A percentile compares a stretch with the other conserved stretches of the same genome.
Evolutionary conservation across 2,888 invertebrate genomes (phyloP).

Genomic region (Scaptomyza reducta): DNA sequence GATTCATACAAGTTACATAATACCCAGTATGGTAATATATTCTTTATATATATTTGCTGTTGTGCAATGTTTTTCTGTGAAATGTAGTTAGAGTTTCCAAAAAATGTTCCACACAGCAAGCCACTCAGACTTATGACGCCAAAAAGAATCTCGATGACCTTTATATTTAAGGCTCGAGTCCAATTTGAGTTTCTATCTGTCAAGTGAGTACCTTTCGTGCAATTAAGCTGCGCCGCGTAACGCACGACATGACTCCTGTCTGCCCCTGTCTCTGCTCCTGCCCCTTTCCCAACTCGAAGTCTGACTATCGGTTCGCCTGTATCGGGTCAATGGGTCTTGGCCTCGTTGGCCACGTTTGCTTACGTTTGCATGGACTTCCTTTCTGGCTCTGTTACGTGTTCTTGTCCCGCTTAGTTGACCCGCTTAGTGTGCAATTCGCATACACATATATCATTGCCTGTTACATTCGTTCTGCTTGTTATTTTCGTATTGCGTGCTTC

Average conservation of each 20-base stretch:
- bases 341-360: conserved; percentile 29
- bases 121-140: conserved; percentile 63
- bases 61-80: conserved; percentile 10
- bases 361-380: conserved; percentile 53
- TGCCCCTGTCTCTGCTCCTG: conserved; percentile 22
- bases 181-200: conserved; percentile 37
- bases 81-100: conserved; percentile 15
- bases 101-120: conserved; percentile 62
- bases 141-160: conserved; percentile 24
- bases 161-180: conserved; percentile 9
- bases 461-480: conserved; percentile 48
- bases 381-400: conserved; percentile 22
- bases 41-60: conserved; percentile 1
- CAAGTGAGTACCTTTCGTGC: conserved; percentile 59
- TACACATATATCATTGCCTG: conserved; percentile 56
- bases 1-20: no score
- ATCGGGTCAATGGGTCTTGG: conserved; percentile 53
- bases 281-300: conserved; percentile 4
- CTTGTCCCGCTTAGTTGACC: conserved; percentile 65
- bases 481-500: conserved; percentile 69
- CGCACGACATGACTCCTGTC: conserved; percentile 74
- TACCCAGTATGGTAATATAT: no score
- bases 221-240: conserved; percentile 69
- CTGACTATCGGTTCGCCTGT: conserved; percentile 8
- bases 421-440: conserved; percentile 61